Conservation (phyloP, 2,888 invertebrate genomes). For the Drosophila anceps region DNA sequence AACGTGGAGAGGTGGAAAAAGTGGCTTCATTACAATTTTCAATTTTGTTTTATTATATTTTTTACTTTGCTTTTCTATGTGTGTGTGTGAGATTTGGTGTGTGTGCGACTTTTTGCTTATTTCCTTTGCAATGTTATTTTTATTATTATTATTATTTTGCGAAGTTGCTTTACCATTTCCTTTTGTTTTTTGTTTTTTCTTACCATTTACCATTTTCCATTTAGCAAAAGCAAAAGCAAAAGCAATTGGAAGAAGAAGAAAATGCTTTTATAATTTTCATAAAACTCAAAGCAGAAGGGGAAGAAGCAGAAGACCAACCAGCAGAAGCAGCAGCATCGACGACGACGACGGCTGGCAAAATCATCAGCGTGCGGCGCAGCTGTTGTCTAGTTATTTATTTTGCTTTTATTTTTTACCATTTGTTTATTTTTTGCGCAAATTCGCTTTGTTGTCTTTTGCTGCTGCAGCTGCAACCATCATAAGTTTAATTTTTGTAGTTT, state of each 20-base stretch:
- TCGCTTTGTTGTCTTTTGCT: constrained; percentile 53
- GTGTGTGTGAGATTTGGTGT: constrained; percentile 26
- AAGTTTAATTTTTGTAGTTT: constrained; percentile 71
- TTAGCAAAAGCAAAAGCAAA: constrained; percentile 24
- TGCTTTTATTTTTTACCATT: constrained; percentile 47
- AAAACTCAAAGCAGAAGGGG: constrained; percentile 21
- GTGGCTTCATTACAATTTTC: constrained; percentile 83
- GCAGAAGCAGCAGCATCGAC: neutral
- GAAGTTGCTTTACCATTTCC: constrained; percentile 57
- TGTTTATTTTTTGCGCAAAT: constrained; percentile 46
- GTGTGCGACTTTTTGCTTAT: constrained; percentile 36
- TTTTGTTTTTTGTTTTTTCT: constrained; percentile 44
- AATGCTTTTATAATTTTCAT: constrained; percentile 67
- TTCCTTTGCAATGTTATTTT: constrained; percentile 65
- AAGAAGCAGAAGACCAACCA: neutral
- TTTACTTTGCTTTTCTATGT: constrained; percentile 32
- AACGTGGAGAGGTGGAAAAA: constrained; percentile 52
- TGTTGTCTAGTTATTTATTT: constrained; percentile 78
- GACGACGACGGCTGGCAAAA: constrained; percentile 34
- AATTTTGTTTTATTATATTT: constrained; percentile 82
- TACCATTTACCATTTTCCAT: constrained; percentile 19
- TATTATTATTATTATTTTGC: constrained; percentile 68
- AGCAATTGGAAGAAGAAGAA: constrained; percentile 21
- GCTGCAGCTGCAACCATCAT: constrained; percentile 50
- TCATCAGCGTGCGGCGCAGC: constrained; percentile 59